A percentile compares a stretch with the other conserved stretches of the same genome.
These are phyloP conservation scores for Monoplex corrugatus DNA, from an alignment of 2,888 invertebrate genomes.

Conservation along the genomic window DNA sequence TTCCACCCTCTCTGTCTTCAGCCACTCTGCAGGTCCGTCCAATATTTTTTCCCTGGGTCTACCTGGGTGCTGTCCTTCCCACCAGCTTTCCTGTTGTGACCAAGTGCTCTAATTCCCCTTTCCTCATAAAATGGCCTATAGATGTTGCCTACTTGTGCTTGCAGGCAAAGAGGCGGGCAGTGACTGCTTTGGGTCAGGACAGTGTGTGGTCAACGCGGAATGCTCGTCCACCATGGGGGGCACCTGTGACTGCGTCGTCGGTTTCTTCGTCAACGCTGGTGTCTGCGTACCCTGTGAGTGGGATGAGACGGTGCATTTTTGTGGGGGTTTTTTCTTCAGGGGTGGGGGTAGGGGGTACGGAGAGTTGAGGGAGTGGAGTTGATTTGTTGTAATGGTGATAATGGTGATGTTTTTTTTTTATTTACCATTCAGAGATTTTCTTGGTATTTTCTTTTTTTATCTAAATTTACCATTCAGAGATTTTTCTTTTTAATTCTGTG, in stretches of 20 bases:
- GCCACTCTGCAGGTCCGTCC: no score
- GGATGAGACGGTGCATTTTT: no score
- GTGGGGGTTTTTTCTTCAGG: no score
- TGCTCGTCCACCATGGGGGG: slow-evolving; percentile 47
- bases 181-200: slow-evolving; percentile 42
- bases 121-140: no score
- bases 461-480: background rate
- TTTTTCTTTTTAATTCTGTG: background rate
- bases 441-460: no score
- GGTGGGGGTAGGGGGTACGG: no score
- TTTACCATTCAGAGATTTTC: background rate
- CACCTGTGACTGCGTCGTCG: slow-evolving; percentile 35
- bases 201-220: slow-evolving; percentile 41
- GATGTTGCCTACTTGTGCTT: background rate
- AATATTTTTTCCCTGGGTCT: no score
- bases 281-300: slow-evolving; percentile 44
- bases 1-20: no score
- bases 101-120: no score
- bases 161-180: slow-evolving; percentile 50
- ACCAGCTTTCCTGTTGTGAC: background rate
- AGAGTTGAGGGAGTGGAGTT: background rate
- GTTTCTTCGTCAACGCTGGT: slow-evolving; percentile 45
- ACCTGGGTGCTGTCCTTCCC: background rate
- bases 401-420: background rate
- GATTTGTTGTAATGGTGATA: background rate